Evolutionary conservation across 1,140 invertebrate species (phyloP), one percentile per base, ranked within the genome.

Genomic region (Bombus consobrinus): DNA sequence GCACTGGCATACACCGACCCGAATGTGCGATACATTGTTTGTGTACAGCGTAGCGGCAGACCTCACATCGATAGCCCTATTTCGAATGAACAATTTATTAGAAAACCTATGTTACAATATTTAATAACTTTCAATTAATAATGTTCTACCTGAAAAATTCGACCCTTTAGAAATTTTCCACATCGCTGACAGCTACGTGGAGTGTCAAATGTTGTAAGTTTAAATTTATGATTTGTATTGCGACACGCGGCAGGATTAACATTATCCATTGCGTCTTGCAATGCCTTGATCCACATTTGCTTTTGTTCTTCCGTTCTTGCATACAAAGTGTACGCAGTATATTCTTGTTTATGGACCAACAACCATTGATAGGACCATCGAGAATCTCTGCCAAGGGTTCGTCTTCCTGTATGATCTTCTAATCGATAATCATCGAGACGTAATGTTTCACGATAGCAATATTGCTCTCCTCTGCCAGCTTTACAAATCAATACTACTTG

Each of bases 401-500:
- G 96, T 37, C 97, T 94, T 28, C 95, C 96, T 82, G 96, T 96
- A 53, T 95, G 96, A 94, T 98, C 98, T 93, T 99, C 98, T 3
- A 99, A 96, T 82, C 97, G 97, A 95, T 97, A 99, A 91, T 99
- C 97, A 76, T 97, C 96, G 72, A 99, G 95, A 80, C 97, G 96
- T 62, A 99, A 96, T 28, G 97, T 98, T 92, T 98, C 97, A 85
- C 98, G 97, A 95, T 97, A 99, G 92, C 97, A 98, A 95, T 99
- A 99, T 92, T 98, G 98, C 92, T 99, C 98, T 84, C 98, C 98
- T 95, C 97, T 97, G 39, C 97, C 96, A 25, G 97, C 96, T 95
- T 99, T 99, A 94, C 99, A 99, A 94, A 99, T 97, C 79, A 99
- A 96, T 95, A 99, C 97, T 43, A 99, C 98, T 96, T 99, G 99